phyloP scores from a whole-genome alignment of 2,113 vertebrate species.

The Dipodomys merriami region DNA sequence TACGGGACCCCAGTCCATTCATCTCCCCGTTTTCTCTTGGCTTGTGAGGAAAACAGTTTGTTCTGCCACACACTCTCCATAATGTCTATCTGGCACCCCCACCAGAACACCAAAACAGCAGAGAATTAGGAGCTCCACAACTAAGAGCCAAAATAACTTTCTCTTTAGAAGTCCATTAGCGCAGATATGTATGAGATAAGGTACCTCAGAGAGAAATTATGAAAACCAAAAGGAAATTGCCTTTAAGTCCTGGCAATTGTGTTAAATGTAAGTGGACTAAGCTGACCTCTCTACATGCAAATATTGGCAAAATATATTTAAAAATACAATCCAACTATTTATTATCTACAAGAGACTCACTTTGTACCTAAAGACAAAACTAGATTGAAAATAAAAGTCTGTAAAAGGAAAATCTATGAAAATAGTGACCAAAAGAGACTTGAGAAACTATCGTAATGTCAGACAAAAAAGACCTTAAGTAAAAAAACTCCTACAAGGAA shows the following conservation, averaged over 20 bases:
- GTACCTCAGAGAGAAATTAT: background rate
- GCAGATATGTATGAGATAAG: no score
- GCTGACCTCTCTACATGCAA: background rate
- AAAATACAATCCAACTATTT: background rate
- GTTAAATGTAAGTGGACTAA: conserved; percentile 19
- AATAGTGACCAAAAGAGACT: background rate
- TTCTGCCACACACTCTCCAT: background rate
- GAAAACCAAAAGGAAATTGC: background rate
- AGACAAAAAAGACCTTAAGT: background rate
- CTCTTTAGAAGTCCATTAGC: no score
- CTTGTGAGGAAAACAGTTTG: background rate
- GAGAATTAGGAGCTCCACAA: background rate
- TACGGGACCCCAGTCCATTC: background rate
- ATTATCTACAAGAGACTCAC: background rate
- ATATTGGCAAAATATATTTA: background rate
- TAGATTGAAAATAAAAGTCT: background rate
- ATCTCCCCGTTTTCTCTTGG: background rate
- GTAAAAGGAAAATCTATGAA: background rate
- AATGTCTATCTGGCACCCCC: background rate
- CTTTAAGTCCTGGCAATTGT: background rate
- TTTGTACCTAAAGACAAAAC: background rate
- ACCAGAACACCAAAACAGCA: background rate
- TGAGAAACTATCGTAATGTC: background rate
- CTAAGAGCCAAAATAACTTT: background rate
- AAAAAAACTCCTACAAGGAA: background rate